phyloP scores from a whole-genome alignment of 2,888 invertebrate species.

The Hesperia comma region DNA sequence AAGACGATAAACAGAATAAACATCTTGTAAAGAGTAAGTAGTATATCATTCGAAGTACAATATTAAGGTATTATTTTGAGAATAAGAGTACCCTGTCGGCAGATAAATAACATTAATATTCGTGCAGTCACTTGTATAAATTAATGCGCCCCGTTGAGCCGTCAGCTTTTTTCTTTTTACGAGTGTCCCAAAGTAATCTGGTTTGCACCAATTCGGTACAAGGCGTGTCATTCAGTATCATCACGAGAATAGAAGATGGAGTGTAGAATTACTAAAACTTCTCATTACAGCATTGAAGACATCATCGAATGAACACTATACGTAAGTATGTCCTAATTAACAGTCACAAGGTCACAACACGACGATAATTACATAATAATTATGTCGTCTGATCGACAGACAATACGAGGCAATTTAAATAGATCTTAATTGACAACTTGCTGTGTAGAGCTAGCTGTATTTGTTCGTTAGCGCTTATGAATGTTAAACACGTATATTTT shows the following conservation, averaged over 20 bases:
- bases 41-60: constrained; percentile 1
- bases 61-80: constrained; percentile 8
- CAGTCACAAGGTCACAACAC: too few species aligned
- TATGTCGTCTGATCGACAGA: too few species aligned
- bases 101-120: constrained; percentile 13
- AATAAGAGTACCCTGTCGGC: constrained; percentile 23
- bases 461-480: too few species aligned
- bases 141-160: background rate
- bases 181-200: background rate
- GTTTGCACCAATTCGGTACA: background rate
- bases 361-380: too few species aligned
- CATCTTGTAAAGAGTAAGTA: background rate
- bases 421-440: background rate
- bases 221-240: background rate
- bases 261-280: background rate
- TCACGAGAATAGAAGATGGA: background rate
- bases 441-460: too few species aligned
- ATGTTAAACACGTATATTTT: too few species aligned
- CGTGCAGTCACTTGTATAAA: background rate
- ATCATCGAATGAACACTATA: background rate
- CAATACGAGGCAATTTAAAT: background rate
- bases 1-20: constrained; percentile 2
- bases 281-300: background rate
- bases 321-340: background rate
- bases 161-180: constrained; percentile 1